These are phyloP conservation scores for Hoplodrina ambigua DNA, from an alignment of 2,888 invertebrate species.

Conservation along the genomic window DNA sequence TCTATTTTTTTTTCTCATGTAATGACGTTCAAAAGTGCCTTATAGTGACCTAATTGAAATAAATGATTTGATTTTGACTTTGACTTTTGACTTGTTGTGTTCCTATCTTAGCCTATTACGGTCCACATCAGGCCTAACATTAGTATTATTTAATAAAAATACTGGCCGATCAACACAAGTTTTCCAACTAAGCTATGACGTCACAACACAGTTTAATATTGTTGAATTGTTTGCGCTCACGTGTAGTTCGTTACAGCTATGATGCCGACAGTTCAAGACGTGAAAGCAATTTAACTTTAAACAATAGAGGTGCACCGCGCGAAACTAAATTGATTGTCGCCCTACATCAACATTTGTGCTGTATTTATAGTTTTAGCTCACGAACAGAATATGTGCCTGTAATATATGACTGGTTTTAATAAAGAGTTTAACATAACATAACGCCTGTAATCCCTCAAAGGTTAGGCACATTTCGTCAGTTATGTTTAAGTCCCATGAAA, in stretches of 20 bases:
- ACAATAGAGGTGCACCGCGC: slow-evolving; percentile 72
- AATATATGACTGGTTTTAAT: too few species aligned
- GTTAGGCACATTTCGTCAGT: too few species aligned
- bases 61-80: too few species aligned
- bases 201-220: not conserved
- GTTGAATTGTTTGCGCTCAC: slow-evolving; percentile 1
- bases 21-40: too few species aligned
- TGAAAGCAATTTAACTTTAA: slow-evolving; percentile 81
- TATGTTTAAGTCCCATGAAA: too few species aligned
- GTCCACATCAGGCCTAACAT: too few species aligned
- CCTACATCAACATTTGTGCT: slow-evolving; percentile 19
- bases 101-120: too few species aligned
- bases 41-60: too few species aligned
- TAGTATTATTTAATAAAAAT: not conserved
- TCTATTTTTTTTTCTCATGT: too few species aligned
- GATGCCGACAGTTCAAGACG: slow-evolving; percentile 27
- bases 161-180: not conserved
- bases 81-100: too few species aligned
- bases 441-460: too few species aligned
- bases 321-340: slow-evolving; percentile 54
- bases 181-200: not conserved
- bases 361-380: not conserved
- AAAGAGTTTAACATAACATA: too few species aligned
- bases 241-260: not conserved
- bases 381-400: not conserved